Percentiles rank a stretch among this genome's conserved stretches.
phyloP scores from a whole-genome alignment of 2,113 vertebrate genomes.

The Callopanchax toddi region DNA sequence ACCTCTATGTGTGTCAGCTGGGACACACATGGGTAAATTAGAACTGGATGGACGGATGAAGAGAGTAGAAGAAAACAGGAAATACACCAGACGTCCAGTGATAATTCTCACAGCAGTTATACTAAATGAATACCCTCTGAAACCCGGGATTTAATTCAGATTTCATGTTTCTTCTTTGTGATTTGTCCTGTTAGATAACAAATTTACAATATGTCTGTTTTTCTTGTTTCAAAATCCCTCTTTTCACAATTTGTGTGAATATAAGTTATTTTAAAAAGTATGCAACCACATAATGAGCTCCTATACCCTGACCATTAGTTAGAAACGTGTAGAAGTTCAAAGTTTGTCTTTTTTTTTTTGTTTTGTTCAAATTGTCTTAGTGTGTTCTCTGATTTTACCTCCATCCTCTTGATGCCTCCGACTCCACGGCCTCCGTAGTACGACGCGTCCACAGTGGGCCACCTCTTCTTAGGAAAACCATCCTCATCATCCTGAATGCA shows the following conservation, averaged over 20 bases:
- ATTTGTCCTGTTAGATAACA: too few relatives aligned
- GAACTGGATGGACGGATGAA: background rate
- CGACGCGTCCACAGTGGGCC: slow-evolving; percentile 91
- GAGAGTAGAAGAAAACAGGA: background rate
- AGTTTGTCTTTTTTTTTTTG: too few relatives aligned
- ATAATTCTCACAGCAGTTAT: too few relatives aligned
- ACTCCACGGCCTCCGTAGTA: slow-evolving; percentile 96
- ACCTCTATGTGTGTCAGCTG: too few relatives aligned
- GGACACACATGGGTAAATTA: background rate
- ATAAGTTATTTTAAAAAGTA: background rate
- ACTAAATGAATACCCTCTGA: too few relatives aligned
- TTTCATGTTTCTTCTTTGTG: too few relatives aligned
- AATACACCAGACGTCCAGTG: background rate
- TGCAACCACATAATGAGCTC: background rate
- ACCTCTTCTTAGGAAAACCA: slow-evolving; percentile 77
- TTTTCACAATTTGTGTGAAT: background rate
- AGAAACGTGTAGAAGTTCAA: too few relatives aligned
- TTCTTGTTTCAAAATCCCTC: too few relatives aligned
- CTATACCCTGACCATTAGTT: too few relatives aligned
- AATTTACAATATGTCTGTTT: too few relatives aligned
- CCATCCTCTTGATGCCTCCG: slow-evolving; percentile 97
- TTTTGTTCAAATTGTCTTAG: too few relatives aligned
- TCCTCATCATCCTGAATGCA: slow-evolving; percentile 78
- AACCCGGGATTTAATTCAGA: too few relatives aligned
- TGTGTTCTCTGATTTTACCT: slow-evolving; percentile 79